These are phyloP conservation scores for Orchestes rusci DNA, from an alignment of 2,888 invertebrate species.

Conservation along the genomic window DNA sequence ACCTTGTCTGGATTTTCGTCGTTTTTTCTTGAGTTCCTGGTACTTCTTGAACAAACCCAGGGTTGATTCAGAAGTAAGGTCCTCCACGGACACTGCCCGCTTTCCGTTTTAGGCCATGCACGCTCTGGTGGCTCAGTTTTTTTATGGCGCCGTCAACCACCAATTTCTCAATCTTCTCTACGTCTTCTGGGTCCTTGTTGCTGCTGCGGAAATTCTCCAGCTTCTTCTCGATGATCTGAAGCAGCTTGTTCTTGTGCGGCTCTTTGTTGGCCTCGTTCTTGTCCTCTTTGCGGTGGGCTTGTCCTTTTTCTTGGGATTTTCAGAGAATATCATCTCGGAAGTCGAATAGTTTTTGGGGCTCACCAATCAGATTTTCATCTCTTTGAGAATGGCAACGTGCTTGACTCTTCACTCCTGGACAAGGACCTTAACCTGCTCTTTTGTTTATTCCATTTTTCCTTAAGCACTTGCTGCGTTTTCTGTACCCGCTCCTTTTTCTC, in stretches of 20 bases:
- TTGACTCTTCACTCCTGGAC: constrained; percentile 32
- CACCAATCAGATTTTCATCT: constrained; percentile 42
- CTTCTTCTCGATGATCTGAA: constrained; percentile 72
- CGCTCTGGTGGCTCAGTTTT: constrained; percentile 59
- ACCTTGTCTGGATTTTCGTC: constrained; percentile 37
- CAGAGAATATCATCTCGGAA: constrained; percentile 10
- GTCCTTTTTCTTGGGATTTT: constrained; percentile 23
- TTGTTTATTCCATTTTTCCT: constrained; percentile 60
- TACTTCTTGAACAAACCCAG: constrained; percentile 70
- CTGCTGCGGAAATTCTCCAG: constrained; percentile 57
- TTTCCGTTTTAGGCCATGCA: constrained; percentile 56
- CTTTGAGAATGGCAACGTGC: constrained; percentile 33
- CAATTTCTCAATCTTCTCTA: constrained; percentile 37
- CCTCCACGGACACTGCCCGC: constrained; percentile 65
- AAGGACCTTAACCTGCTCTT: constrained; percentile 36
- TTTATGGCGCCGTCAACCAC: constrained; percentile 51
- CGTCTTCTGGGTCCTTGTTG: constrained; percentile 36
- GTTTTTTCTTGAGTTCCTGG: constrained; percentile 45
- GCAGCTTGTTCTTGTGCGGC: constrained; percentile 48
- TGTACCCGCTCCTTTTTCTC: constrained; percentile 59
- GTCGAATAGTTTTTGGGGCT: constrained; percentile 51
- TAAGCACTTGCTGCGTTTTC: constrained; percentile 59
- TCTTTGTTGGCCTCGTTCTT: constrained; percentile 35
- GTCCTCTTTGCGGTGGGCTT: constrained; percentile 34
- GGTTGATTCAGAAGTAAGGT: constrained; percentile 52